Percentiles rank a stretch among this genome's conserved stretches.
Evolutionary conservation across 2,113 vertebrate genomes (phyloP).

Genomic region (Romanogobio albipinnatus): DNA sequence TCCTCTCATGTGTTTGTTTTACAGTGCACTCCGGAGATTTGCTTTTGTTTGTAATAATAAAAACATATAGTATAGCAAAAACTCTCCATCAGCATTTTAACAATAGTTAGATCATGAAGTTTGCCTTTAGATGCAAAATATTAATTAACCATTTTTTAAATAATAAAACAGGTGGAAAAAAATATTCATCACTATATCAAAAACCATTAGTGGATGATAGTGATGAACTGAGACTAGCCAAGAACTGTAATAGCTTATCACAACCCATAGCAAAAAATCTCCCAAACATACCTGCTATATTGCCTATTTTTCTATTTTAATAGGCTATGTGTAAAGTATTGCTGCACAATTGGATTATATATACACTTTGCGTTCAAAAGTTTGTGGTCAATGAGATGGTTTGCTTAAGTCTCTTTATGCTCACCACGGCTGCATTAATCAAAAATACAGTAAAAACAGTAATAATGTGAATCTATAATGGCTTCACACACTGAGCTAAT

Average conservation of each 20-base stretch:
- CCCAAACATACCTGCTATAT: neutral
- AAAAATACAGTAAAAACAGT: too few relatives aligned
- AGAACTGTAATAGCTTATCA: neutral
- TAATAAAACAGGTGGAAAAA: neutral
- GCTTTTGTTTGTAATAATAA: conserved; percentile 2
- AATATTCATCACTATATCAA: neutral
- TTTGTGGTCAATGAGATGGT: too few relatives aligned
- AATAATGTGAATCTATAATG: too few relatives aligned
- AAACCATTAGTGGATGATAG: neutral
- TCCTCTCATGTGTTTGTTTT: conserved; percentile 41
- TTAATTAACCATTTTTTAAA: neutral
- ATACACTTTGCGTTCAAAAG: too few relatives aligned
- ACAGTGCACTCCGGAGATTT: neutral
- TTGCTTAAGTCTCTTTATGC: too few relatives aligned
- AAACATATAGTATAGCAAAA: neutral
- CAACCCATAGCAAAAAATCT: neutral
- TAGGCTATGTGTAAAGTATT: too few relatives aligned
- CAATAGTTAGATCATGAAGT: neutral
- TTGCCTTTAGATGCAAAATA: neutral
- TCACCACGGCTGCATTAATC: too few relatives aligned
- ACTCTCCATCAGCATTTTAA: neutral
- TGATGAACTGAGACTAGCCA: neutral
- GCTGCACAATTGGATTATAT: too few relatives aligned
- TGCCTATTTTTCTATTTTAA: neutral
- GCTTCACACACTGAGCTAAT: too few relatives aligned